phyloP scores from a whole-genome alignment of 2,113 vertebrate species.

The Protomyctophum bolini region DNA sequence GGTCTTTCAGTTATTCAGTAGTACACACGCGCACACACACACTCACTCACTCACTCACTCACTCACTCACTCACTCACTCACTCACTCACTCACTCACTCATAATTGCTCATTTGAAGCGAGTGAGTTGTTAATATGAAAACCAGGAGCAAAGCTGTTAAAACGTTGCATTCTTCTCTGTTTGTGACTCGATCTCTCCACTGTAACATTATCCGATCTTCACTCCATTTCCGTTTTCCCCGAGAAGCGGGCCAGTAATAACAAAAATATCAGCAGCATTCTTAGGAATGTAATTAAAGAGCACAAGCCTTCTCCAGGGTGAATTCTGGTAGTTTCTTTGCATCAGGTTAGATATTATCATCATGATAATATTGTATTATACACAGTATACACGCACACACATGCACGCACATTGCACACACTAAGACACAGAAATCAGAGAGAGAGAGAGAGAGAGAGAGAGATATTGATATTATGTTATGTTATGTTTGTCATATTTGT shows the following conservation, averaged over 20 bases:
- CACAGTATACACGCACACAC: slow-evolving; percentile 8
- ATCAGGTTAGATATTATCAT: neutral
- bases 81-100: slow-evolving; percentile 6
- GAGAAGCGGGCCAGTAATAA: slow-evolving; percentile 20
- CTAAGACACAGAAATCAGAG: neutral
- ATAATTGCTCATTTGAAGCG: too few species aligned
- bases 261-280: slow-evolving; percentile 20
- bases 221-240: slow-evolving; percentile 8
- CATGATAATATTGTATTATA: slow-evolving; percentile 19
- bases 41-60: neutral
- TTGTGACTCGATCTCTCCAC: slow-evolving; percentile 4
- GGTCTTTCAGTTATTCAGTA: slow-evolving; percentile 54
- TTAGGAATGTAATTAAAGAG: neutral
- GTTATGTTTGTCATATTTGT: too few species aligned
- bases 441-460: too few species aligned
- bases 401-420: slow-evolving; percentile 5
- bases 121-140: too few species aligned
- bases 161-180: neutral
- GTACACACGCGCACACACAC: slow-evolving; percentile 13
- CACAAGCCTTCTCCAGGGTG: slow-evolving; percentile 5
- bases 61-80: slow-evolving; percentile 14
- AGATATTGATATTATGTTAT: too few species aligned
- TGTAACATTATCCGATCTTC: slow-evolving; percentile 15
- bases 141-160: too few species aligned
- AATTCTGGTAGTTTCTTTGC: slow-evolving; percentile 17